These are phyloP conservation scores for Promerops cafer DNA, from an alignment of 2,113 vertebrate species.

Conservation along the genomic window DNA sequence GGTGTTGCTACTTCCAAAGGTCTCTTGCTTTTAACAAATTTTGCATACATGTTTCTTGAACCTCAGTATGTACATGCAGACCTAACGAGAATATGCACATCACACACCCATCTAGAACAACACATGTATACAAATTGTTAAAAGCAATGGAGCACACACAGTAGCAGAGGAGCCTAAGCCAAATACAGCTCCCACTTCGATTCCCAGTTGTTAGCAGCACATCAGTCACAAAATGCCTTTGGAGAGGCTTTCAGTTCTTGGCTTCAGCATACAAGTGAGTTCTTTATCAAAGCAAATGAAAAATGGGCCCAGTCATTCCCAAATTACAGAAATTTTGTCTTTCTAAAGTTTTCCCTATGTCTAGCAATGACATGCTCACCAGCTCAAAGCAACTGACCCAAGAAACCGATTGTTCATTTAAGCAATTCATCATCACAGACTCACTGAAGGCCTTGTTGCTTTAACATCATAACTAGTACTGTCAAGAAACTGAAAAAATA, in stretches of 20 bases:
- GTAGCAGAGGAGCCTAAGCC: neutral
- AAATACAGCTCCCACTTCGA: neutral
- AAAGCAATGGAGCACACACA: neutral
- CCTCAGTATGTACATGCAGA: neutral
- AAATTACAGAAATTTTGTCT: neutral
- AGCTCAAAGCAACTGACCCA: slow-evolving; percentile 2
- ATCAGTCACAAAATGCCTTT: neutral
- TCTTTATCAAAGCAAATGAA: neutral
- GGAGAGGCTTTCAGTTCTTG: neutral
- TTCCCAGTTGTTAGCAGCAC: slow-evolving; percentile 23
- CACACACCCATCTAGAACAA: neutral
- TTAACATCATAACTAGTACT: neutral
- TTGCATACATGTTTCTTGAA: neutral
- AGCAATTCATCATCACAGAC: neutral
- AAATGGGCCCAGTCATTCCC: neutral
- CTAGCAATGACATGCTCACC: neutral
- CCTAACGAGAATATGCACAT: neutral
- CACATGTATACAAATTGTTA: slow-evolving; percentile 9
- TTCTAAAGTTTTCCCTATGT: neutral
- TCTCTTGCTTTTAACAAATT: slow-evolving; percentile 20
- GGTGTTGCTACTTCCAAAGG: neutral
- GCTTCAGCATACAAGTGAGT: neutral
- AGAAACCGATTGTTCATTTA: neutral
- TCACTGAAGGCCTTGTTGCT: slow-evolving; percentile 22
- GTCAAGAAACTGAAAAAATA: slow-evolving; percentile 3